Evolutionary conservation across 37 sponge, comb jelly and placozoan genomes (phyloP).

Genomic region (Cliona cf. orientalis): DNA sequence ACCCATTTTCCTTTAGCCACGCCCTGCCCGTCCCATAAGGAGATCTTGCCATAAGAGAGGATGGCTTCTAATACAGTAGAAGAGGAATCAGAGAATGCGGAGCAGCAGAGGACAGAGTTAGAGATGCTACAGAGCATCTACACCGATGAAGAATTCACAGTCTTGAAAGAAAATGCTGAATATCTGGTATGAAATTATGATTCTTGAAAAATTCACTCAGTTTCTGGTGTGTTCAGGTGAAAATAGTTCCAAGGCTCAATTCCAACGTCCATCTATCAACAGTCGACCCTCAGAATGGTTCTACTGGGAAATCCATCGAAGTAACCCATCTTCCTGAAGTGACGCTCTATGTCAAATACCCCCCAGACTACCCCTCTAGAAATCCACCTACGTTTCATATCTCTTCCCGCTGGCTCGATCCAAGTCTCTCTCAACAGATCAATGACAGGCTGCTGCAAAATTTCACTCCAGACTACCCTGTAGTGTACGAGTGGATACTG

Average conservation of each 20-base stretch:
- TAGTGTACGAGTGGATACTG: constrained; percentile 66
- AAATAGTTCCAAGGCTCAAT: constrained; percentile 1
- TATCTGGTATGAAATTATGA: constrained; percentile 20
- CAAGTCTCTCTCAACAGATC: constrained; percentile 2
- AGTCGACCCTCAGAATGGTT: not conserved
- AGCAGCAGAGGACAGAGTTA: constrained; percentile 30
- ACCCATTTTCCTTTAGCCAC: no score
- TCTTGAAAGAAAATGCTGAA: constrained; percentile 40
- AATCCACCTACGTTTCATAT: constrained; percentile 57
- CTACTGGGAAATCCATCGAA: not conserved
- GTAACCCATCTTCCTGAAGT: constrained; percentile 63
- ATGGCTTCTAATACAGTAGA: no score
- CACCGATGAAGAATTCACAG: constrained; percentile 18
- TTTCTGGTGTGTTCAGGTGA: constrained; percentile 10
- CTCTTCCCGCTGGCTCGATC: constrained; percentile 66
- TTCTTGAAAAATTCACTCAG: not conserved
- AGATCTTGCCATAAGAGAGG: no score
- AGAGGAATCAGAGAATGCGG: constrained; percentile 4
- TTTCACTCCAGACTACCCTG: constrained; percentile 58
- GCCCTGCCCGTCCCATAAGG: no score
- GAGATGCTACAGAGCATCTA: constrained; percentile 55
- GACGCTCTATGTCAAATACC: constrained; percentile 57
- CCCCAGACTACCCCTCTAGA: constrained; percentile 58
- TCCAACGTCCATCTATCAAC: constrained; percentile 6
- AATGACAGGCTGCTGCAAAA: constrained; percentile 15